Evolutionary conservation across 2,888 invertebrate species (phyloP), one percentile per base, ranked within the genome.

Genomic region (Caenorhabditis sp.): DNA sequence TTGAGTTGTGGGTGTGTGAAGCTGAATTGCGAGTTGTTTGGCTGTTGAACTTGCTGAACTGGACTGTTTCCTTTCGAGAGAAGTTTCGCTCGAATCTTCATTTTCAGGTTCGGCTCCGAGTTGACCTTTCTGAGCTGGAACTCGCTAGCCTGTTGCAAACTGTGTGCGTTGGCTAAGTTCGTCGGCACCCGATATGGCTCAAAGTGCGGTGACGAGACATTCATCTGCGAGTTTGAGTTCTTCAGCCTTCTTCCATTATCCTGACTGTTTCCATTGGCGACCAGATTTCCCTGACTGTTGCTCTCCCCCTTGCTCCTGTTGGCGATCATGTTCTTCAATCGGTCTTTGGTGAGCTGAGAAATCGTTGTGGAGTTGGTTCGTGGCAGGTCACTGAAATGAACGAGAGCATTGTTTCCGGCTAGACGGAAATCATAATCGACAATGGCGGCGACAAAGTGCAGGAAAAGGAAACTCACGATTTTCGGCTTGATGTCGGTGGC

Each of bases 21-120:
- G 24, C 51, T 83, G 66, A 87, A 87, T 28, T 85, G 80, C 7
- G 84, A 68, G 56, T 80, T 76, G 56, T 73, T 77, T 41, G 47
- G n/a, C 47, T 56, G 73, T 16, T 59, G 63, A 4, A 80, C 54
- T 14, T 81, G 83, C 49, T 86, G 86, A 35, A 88, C 88, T 12
- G 89, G 88, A 56, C 85, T 86, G 28, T 49, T 85, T 24, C 90
- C 90, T 58, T 92, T 91, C 68, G 88, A 90, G 5, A 91, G 80
- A 3, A 91, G 84, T 28, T 90, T 89, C 44, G 91, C 90, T 2
- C 91, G 86, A 22, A 91, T 88, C 31, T 88, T 82, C 91, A 92
- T 92, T 61, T 92, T 92, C 76, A 92, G 82, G 64, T 92, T 92
- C 10, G 92, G 92, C 80, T 92, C 92, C 38, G 88, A 88, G 85